These are phyloP conservation scores for Drosophila willistoni DNA, from an alignment of 1,140 invertebrate genomes.

Conservation along the genomic window DNA sequence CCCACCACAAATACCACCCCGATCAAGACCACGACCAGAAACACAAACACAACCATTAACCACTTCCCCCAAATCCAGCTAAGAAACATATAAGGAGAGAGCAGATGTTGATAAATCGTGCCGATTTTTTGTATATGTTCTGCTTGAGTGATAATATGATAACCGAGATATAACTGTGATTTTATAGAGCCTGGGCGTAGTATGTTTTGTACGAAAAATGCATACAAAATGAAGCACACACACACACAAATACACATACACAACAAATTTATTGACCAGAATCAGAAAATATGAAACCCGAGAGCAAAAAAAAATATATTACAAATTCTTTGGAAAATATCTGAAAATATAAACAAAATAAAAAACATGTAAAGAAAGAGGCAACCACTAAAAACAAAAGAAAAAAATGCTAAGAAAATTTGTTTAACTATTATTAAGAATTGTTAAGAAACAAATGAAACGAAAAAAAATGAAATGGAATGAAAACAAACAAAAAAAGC, in stretches of 20 bases:
- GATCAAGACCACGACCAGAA: conserved; percentile 15
- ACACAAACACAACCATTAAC: conserved; percentile 42
- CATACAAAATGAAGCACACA: conserved; percentile 29
- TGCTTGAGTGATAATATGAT: conserved; percentile 61
- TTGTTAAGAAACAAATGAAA: conserved; percentile 41
- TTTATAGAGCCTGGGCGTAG: conserved; percentile 67
- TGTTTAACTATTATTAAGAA: conserved; percentile 45
- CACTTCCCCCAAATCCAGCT: conserved; percentile 32
- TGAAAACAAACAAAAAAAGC: conserved; percentile 12
- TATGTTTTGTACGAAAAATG: conserved; percentile 52
- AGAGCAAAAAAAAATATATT: conserved; percentile 40
- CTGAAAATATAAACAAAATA: conserved; percentile 54
- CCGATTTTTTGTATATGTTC: conserved; percentile 47
- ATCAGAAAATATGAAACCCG: conserved; percentile 28
- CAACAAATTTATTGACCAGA: conserved; percentile 8
- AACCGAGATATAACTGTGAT: conserved; percentile 72
- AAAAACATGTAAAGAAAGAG: conserved; percentile 75
- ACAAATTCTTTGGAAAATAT: conserved; percentile 56
- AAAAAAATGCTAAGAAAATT: conserved; percentile 39
- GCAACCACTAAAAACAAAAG: conserved; percentile 61
- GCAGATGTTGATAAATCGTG: conserved; percentile 1
- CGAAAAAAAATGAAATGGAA: conserved; percentile 9
- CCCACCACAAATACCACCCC: not conserved
- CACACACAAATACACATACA: not conserved
- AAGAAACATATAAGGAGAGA: conserved; percentile 1